Base-by-base conservation (phyloP, 2,888 invertebrate genomes). In the Caenorhabditis sp. region DNA sequence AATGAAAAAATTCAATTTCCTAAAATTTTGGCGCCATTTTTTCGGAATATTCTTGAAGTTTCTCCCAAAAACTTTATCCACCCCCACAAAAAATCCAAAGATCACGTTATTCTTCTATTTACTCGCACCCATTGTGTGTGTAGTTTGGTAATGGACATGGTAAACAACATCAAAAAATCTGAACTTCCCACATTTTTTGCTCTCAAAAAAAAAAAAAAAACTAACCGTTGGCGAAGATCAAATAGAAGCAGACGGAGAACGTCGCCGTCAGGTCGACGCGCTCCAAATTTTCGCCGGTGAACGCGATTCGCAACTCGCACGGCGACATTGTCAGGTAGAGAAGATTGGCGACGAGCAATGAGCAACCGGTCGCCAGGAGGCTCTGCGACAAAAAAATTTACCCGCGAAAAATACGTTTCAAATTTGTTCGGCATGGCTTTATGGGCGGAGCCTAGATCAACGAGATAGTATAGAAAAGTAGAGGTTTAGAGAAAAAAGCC, bases 231-330 rank as follows among this genome's bases (percentile, higher is more conserved):
- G 78, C 67, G 24, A 86, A 74, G 50, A 79, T 75, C 57, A 87
- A 67, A 67, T 83, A 86, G 78, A 87, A 87, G 23, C 81, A 84
- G 65, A 78, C 76, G 8, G 86, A 84, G 62, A 82, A 83, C 24
- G 69, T 69, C 63, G 84, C 81, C 26, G 76, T 74, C 54, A 86
- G 66, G 26, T 77, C 77, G 6, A 77, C 79, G 19, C 81, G 72
- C 12, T 77, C 69, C 5, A 81, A 77, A 62, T 79, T 69, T 21
- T 70, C 65, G 10, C 84, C 82, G 21, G 79, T 71, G 65, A 86
- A 86, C 19, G 81, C 81, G 58, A 86, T 86, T 51, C 72, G 74
- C 49, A 84, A 75, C 58, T 79, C 79, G 69, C 81, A 77, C 10
- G 85, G 85, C 1, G 82, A 76, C 37, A 84, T 72, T 6, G 78